A percentile compares a stretch with the other conserved stretches of the same genome.
phyloP scores from a whole-genome alignment of 2,797 vertebrate species.

The Muraenolepis orangiensis region DNA sequence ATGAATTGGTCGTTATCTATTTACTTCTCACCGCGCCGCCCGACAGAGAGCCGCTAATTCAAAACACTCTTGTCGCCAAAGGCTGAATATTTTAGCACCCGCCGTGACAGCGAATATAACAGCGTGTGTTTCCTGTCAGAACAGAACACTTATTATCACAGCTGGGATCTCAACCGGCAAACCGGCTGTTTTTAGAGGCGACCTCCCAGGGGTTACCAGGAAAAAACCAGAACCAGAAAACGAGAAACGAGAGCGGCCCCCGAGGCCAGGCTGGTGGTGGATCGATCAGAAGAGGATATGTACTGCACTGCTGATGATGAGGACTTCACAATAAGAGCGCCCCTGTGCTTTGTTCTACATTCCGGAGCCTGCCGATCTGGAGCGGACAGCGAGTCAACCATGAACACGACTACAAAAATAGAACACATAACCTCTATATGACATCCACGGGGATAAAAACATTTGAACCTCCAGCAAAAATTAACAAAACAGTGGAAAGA shows the following conservation, averaged over 20 bases:
- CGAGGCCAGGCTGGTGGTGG: not conserved
- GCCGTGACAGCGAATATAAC: not conserved
- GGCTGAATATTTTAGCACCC: not conserved
- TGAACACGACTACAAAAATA: constrained; percentile 56
- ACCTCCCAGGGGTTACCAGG: no score
- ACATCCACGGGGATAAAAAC: constrained; percentile 21
- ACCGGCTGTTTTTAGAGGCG: not conserved
- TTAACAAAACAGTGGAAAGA: not conserved
- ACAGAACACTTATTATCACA: not conserved
- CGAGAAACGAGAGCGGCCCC: no score
- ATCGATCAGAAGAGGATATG: not conserved
- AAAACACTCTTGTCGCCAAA: not conserved
- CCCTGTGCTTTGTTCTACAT: not conserved
- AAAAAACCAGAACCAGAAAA: no score
- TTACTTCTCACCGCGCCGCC: no score
- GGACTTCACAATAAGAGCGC: constrained; percentile 3
- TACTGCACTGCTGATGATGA: not conserved
- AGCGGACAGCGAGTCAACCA: constrained; percentile 34
- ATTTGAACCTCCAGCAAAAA: not conserved
- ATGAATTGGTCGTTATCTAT: not conserved
- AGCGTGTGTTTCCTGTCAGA: not conserved
- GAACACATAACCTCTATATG: constrained; percentile 28
- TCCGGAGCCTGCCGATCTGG: constrained; percentile 36
- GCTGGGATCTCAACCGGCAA: not conserved
- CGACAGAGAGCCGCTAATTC: not conserved